Base-by-base conservation (phyloP, 2,888 invertebrate genomes). In the Pecten maximus region DNA sequence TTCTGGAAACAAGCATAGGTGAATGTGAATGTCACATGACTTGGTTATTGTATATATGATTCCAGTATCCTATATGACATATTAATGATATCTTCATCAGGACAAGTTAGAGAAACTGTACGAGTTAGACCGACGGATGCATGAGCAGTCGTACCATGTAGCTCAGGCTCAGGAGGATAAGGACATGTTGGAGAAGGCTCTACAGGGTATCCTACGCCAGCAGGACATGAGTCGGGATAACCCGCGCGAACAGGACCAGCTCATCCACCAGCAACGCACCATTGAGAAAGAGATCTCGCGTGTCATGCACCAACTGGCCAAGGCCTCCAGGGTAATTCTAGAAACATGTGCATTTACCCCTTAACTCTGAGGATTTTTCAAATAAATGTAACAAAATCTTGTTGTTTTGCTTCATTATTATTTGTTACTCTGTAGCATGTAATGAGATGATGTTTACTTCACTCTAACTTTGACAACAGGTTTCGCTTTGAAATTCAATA, bases 321-420 rank as follows among this genome's bases (percentile, higher is more conserved):
- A 98, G 97, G 98, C 98, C 97, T 98, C 98, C 95, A 98, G 98
- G 98, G 98, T 98, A 97, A 97, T 8, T 87, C n/a, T n/a, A n/a
- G n/a, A n/a, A n/a, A n/a, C n/a, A n/a, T n/a, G n/a, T n/a, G n/a
- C n/a, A n/a, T n/a, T n/a, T n/a, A n/a, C n/a, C n/a, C n/a, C n/a
- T n/a, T n/a, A n/a, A n/a, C n/a, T n/a, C n/a, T n/a, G n/a, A n/a
- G n/a, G n/a, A n/a, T n/a, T n/a, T n/a, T n/a, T n/a, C n/a, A n/a
- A n/a, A n/a, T n/a, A n/a, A n/a, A n/a, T n/a, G n/a, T n/a, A n/a
- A n/a, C n/a, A n/a, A n/a, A n/a, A n/a, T n/a, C n/a, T n/a, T n/a
- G n/a, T n/a, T n/a, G n/a, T n/a, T n/a, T n/a, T n/a, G n/a, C n/a
- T n/a, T n/a, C n/a, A n/a, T n/a, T n/a, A n/a, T n/a, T n/a, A n/a